Percentiles rank a stretch among this genome's conserved stretches.
phyloP scores from a whole-genome alignment of 2,797 vertebrate genomes.

The Micromesistius poutassou region DNA sequence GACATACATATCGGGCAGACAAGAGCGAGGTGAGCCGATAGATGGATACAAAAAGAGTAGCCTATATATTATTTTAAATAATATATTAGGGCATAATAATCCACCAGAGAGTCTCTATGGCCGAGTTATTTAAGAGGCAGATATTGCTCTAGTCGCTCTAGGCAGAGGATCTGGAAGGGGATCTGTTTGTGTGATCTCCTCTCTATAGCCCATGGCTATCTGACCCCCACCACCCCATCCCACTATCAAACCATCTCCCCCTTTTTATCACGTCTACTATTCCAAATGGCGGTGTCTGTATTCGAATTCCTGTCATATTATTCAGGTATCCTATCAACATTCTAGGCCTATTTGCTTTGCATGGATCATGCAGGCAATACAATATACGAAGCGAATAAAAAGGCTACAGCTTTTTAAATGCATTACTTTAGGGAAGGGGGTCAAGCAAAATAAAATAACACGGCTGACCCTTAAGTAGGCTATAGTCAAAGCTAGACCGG shows the following conservation, averaged over 20 bases:
- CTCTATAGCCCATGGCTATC: constrained; percentile 71
- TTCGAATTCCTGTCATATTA: not conserved
- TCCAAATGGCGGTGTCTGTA: not conserved
- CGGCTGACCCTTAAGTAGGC: not conserved
- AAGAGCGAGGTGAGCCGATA: not conserved
- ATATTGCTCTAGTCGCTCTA: constrained; percentile 32
- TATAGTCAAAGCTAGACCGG: not conserved
- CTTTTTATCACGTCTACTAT: constrained; percentile 8
- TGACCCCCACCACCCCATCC: constrained; percentile 65
- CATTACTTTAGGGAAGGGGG: not conserved
- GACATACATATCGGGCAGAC: not conserved
- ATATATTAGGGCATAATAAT: not conserved
- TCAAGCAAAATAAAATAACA: not conserved
- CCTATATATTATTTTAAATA: not conserved
- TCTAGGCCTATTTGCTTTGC: not conserved
- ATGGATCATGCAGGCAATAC: not conserved
- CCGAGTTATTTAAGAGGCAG: not conserved
- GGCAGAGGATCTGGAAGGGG: constrained; percentile 55
- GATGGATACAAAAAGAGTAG: not conserved
- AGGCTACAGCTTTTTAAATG: not conserved
- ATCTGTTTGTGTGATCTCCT: constrained; percentile 76
- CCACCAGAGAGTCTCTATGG: not conserved
- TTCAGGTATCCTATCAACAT: not conserved
- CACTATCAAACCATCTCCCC: constrained; percentile 30
- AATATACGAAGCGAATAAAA: not conserved